phyloP scores from a whole-genome alignment of 2,797 vertebrate genomes.

The Schizothorax lantsangensis region DNA sequence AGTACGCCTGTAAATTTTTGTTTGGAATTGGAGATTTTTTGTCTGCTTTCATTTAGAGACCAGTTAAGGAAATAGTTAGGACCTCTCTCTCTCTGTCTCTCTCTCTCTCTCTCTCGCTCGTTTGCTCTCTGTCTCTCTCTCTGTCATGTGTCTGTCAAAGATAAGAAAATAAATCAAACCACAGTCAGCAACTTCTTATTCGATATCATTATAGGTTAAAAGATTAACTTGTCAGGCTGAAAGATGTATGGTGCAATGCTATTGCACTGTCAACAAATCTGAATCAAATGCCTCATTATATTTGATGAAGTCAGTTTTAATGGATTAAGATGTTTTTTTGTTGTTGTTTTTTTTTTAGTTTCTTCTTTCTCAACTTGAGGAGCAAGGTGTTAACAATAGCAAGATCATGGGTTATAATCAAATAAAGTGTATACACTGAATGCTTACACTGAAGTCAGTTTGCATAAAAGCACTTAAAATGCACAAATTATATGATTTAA shows the following conservation, averaged over 20 bases:
- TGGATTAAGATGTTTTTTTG: background rate
- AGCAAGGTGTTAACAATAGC: background rate
- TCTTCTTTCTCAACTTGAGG: background rate
- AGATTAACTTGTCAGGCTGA: constrained; percentile 22
- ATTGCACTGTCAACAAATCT: constrained; percentile 65
- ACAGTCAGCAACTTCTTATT: background rate
- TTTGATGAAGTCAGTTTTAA: background rate
- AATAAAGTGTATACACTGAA: background rate
- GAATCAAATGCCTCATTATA: constrained; percentile 68
- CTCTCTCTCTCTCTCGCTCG: constrained; percentile 22
- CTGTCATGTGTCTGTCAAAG: constrained; percentile 49
- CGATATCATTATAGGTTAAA: constrained; percentile 29
- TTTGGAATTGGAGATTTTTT: constrained; percentile 59
- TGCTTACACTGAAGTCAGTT: background rate
- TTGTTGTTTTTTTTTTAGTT: background rate
- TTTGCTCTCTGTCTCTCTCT: background rate
- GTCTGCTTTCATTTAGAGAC: constrained; percentile 60
- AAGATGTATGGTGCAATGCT: constrained; percentile 76
- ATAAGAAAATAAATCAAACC: constrained; percentile 37
- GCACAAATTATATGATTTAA: background rate
- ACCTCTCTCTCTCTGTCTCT: constrained; percentile 27
- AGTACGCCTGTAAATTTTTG: constrained; percentile 52
- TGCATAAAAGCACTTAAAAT: background rate
- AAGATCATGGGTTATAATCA: background rate
- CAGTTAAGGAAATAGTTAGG: constrained; percentile 53